Evolutionary conservation across 2,888 invertebrate species (phyloP).

Genomic region (Unio delphinus): DNA sequence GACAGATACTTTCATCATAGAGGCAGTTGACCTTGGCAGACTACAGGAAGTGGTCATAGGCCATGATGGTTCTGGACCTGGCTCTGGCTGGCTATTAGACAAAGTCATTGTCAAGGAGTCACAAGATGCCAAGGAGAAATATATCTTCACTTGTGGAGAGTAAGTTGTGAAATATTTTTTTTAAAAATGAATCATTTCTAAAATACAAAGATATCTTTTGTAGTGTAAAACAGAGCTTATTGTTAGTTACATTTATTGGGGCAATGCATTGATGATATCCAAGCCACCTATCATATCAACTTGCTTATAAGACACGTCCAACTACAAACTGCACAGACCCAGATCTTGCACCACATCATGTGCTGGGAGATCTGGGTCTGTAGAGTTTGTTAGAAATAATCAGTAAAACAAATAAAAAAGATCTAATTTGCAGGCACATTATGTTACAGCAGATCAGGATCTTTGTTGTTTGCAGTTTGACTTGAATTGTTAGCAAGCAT

Average conservation of each 20-base stretch:
- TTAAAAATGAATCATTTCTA: neutral
- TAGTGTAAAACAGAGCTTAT: neutral
- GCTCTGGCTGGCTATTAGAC: slow-evolving; percentile 63
- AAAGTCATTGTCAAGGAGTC: slow-evolving; percentile 53
- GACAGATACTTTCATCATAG: slow-evolving; percentile 64
- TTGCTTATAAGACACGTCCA: neutral
- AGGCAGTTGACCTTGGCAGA: slow-evolving; percentile 66
- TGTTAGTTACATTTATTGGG: neutral
- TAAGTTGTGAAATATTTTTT: slow-evolving; percentile 23
- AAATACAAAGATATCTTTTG: neutral
- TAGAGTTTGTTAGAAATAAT: neutral
- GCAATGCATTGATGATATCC: neutral
- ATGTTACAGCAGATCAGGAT: neutral
- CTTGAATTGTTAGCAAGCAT: too few relatives aligned
- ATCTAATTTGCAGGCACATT: neutral
- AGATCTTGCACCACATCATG: neutral
- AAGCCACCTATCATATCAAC: neutral
- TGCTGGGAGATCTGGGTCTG: neutral
- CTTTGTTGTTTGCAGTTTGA: too few relatives aligned
- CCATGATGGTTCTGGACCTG: slow-evolving; percentile 63
- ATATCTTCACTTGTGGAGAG: slow-evolving; percentile 58
- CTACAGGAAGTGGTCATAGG: slow-evolving; percentile 62
- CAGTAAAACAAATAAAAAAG: too few relatives aligned
- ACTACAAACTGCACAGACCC: neutral
- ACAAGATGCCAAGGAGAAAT: slow-evolving; percentile 38